phyloP scores from a whole-genome alignment of 2,797 vertebrate genomes.

The Parauchenoglanis punctatus region DNA sequence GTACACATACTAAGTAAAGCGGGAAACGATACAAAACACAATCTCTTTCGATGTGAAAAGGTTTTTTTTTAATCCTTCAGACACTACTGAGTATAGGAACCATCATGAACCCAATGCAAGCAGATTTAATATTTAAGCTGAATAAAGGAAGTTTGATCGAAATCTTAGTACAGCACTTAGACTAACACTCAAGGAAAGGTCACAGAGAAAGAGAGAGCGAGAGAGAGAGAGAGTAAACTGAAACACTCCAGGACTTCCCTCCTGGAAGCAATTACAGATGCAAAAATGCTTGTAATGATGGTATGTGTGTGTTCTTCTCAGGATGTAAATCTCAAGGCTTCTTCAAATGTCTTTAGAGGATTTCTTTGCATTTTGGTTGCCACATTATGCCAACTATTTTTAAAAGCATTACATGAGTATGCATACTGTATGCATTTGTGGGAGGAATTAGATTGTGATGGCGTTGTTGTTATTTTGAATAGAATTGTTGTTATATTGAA shows the following conservation, averaged over 20 bases:
- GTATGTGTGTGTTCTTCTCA: background rate
- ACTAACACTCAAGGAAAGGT: background rate
- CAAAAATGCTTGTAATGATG: slow-evolving; percentile 24
- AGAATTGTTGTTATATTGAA: background rate
- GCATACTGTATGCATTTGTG: background rate
- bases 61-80: background rate
- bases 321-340: background rate
- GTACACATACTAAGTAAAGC: background rate
- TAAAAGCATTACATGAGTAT: background rate
- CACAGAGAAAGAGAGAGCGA: background rate
- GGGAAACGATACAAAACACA: background rate
- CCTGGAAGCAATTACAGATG: slow-evolving; percentile 75
- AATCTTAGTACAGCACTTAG: background rate
- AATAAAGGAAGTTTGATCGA: slow-evolving; percentile 17
- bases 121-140: background rate
- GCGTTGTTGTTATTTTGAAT: background rate
- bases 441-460: background rate
- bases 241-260: slow-evolving; percentile 77
- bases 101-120: background rate
- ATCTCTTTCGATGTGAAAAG: no score
- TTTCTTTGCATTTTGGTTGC: background rate
- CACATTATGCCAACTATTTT: background rate
- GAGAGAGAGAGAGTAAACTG: slow-evolving; percentile 22
- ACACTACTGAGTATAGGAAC: background rate
- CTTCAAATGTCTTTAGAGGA: background rate